Percentiles rank a stretch among this genome's conserved stretches.
Evolutionary conservation across 2,888 invertebrate species (phyloP).

Genomic region (Dascillus cervinus): DNA sequence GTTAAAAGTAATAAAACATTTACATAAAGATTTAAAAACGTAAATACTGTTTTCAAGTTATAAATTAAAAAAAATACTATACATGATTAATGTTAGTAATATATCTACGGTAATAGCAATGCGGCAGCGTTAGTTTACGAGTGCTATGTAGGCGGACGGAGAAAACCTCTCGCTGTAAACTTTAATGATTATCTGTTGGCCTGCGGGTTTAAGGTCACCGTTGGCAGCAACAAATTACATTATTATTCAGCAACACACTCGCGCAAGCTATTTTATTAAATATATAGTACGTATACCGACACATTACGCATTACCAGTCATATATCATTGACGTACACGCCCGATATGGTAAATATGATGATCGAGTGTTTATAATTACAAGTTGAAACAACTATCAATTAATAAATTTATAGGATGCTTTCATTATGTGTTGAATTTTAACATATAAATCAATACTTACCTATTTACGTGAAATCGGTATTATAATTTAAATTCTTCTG

Average conservation of each 20-base stretch:
- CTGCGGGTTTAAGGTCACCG: slow-evolving; percentile 33
- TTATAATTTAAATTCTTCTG: too few species aligned
- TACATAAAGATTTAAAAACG: slow-evolving; percentile 6
- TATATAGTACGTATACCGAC: slow-evolving; percentile 32
- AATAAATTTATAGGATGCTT: too few species aligned
- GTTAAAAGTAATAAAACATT: slow-evolving; percentile 1
- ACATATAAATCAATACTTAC: too few species aligned
- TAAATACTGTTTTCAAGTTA: slow-evolving; percentile 5
- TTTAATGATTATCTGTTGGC: slow-evolving; percentile 34
- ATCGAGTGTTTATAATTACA: slow-evolving; percentile 35
- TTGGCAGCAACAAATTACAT: slow-evolving; percentile 38
- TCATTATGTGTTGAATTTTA: too few species aligned
- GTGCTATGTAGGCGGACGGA: slow-evolving; percentile 31
- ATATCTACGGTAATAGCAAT: slow-evolving; percentile 26
- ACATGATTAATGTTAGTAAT: slow-evolving; percentile 26
- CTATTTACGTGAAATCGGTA: too few species aligned
- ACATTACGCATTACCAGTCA: slow-evolving; percentile 32
- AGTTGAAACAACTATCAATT: too few species aligned
- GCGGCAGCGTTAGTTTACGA: slow-evolving; percentile 26
- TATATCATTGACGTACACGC: slow-evolving; percentile 34
- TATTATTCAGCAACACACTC: slow-evolving; percentile 36
- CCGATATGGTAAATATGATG: slow-evolving; percentile 33
- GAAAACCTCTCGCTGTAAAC: slow-evolving; percentile 33
- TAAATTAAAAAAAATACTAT: slow-evolving; percentile 24
- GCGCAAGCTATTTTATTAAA: slow-evolving; percentile 33